Evolutionary conservation across 2,888 invertebrate genomes (phyloP).

Genomic region (Linnaemya vulpina): DNA sequence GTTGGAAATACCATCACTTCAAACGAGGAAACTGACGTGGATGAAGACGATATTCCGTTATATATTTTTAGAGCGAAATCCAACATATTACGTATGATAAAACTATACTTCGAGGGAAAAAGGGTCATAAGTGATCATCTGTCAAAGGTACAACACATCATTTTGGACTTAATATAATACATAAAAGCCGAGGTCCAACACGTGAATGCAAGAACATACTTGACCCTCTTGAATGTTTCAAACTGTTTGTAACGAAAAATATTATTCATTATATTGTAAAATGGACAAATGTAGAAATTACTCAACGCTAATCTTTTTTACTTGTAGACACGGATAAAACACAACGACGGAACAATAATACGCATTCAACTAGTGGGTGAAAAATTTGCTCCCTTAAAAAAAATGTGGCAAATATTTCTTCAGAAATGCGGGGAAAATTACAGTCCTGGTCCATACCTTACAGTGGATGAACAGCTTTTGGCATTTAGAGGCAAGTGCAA

Average conservation of each 20-base stretch:
- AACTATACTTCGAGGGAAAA: background rate
- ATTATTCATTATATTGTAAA: slow-evolving; percentile 3
- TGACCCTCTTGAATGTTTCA: slow-evolving; percentile 5
- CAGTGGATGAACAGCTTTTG: too few species aligned
- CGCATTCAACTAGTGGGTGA: too few species aligned
- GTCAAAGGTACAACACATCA: background rate
- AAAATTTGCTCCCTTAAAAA: too few species aligned
- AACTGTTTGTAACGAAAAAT: background rate
- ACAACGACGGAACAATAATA: too few species aligned
- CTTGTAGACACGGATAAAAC: too few species aligned
- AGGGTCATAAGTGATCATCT: background rate
- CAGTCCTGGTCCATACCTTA: too few species aligned
- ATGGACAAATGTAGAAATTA: too few species aligned
- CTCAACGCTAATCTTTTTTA: too few species aligned
- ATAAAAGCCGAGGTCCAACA: background rate
- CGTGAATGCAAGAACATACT: too few species aligned
- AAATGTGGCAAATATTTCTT: too few species aligned
- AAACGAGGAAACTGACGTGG: slow-evolving; percentile 29
- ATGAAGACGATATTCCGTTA: slow-evolving; percentile 9
- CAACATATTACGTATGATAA: background rate
- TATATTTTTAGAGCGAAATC: slow-evolving; percentile 2
- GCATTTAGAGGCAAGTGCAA: too few species aligned
- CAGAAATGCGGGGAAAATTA: too few species aligned
- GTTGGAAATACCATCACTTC: slow-evolving; percentile 13
- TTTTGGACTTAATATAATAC: background rate